These are phyloP conservation scores for Drosophila mettleri DNA, from an alignment of 2,888 invertebrate genomes.

Conservation along the genomic window DNA sequence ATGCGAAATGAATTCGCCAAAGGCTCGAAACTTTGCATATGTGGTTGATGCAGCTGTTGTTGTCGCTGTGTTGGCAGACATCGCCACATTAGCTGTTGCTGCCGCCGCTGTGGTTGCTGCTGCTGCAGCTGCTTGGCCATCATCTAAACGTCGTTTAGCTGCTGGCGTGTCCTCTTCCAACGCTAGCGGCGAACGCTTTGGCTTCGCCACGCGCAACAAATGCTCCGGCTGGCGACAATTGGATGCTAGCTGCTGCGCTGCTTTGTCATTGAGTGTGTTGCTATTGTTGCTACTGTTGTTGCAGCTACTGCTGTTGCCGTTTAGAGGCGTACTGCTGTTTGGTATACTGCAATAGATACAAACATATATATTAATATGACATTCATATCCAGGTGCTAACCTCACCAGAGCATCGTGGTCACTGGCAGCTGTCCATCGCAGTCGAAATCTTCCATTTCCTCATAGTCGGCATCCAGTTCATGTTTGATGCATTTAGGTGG, in stretches of 20 bases:
- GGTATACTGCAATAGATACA: constrained; percentile 37
- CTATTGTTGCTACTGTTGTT: constrained; percentile 4
- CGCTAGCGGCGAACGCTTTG: constrained; percentile 23
- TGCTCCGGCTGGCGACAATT: constrained; percentile 48
- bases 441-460: constrained; percentile 49
- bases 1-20: constrained; percentile 83
- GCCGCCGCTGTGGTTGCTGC: constrained; percentile 3
- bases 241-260: constrained; percentile 2
- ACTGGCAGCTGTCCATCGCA: constrained; percentile 64
- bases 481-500: constrained; percentile 59
- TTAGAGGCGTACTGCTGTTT: constrained; percentile 17
- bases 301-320: constrained; percentile 23
- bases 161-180: constrained; percentile 12
- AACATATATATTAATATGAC: not conserved
- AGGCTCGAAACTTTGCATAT: constrained; percentile 76
- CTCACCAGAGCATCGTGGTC: constrained; percentile 63
- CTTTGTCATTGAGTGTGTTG: constrained; percentile 39
- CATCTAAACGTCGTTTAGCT: constrained; percentile 22
- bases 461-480: constrained; percentile 37
- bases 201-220: constrained; percentile 36
- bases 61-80: constrained; percentile 11
- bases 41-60: constrained; percentile 3
- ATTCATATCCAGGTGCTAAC: not conserved
- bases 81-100: constrained; percentile 5
- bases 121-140: constrained; percentile 9